These are phyloP conservation scores for roundworm (Caenorhabditis elegans) DNA, from an alignment of 1,140 invertebrate genomes.

Conservation along the genomic window DNA sequence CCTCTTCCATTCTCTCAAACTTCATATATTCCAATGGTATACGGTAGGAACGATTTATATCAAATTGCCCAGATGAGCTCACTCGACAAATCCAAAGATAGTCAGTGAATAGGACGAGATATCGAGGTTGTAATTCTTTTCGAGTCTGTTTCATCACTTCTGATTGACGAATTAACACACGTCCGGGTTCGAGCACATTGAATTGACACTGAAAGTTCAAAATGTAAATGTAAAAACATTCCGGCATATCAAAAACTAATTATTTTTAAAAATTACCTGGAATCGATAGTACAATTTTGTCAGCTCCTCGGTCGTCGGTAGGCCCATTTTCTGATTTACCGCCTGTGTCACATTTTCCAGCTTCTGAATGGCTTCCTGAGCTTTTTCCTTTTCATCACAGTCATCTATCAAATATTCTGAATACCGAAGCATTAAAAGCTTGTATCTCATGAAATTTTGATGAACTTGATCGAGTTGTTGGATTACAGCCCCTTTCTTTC, in stretches of 20 bases:
- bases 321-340: constrained; percentile 38
- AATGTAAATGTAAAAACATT: too few relatives aligned
- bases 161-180: constrained; percentile 29
- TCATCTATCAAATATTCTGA: constrained; percentile 14
- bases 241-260: too few relatives aligned
- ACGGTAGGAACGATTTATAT: constrained; percentile 19
- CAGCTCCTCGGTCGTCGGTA: constrained; percentile 26
- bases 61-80: constrained; percentile 12
- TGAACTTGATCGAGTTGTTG: constrained; percentile 42
- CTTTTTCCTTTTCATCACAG: neutral
- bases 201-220: constrained; percentile 21
- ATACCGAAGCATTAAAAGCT: constrained; percentile 39
- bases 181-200: constrained; percentile 25
- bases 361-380: constrained; percentile 25
- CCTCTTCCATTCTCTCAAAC: neutral
- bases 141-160: constrained; percentile 39
- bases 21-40: constrained; percentile 27
- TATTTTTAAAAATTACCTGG: neutral
- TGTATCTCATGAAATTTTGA: constrained; percentile 44
- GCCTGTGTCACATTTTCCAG: constrained; percentile 21
- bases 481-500: constrained; percentile 15
- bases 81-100: constrained; percentile 37
- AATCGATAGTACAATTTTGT: constrained; percentile 30
- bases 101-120: constrained; percentile 31
- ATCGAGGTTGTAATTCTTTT: constrained; percentile 34